Base-by-base conservation (phyloP, 1,140 invertebrate species). In the Camponotus vicinus region DNA sequence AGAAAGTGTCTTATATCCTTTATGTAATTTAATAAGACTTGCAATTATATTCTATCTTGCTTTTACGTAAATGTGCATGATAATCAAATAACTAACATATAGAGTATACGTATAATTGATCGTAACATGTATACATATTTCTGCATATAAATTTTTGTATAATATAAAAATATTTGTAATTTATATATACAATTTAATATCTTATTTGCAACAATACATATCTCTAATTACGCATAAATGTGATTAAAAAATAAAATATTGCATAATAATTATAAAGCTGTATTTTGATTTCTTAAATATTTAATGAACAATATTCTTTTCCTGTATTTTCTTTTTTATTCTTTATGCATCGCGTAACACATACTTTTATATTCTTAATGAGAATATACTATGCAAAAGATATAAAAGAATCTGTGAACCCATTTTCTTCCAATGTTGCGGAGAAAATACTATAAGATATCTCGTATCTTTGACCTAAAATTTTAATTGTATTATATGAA, bases 231-330 rank as follows among this genome's bases (percentile, higher is more conserved):
- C 1, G 0, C 0, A 42, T 70, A 70, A 2, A 55, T 37, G 52
- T 34, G 21, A 75, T 57, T 9, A 3, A 57, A 57, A 7, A 75
- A 75, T 37, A 57, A 34, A 9, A 57, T 55, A 57, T 37, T 75
- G 2, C 37, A 59, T 27, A 57, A 15, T 37, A n/a, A 40, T 40
- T 59, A 75, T 27, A 40, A 75, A 27, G 15, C 1, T 57, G 57
- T 3, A 1, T 0, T 11, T 7, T 0, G 27, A 1, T 57, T 75
- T 40, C 5, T 49, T 49, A 52, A 49, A 75, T 61, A 76, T 61
- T 76, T 76, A 76, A 76, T 61, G 42, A 76, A 27, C 1, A 59
- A 5, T 21, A 2, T 59, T 27, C 15, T 57, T 27, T 55, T n/a
- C 15, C 18, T 52, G 4, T 40, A 21, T 40, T 21, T 57, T 55